Evolutionary conservation across 2,797 vertebrate genomes (phyloP), one percentile per base, ranked within the genome.

Genomic region (Diplodus sargus): DNA sequence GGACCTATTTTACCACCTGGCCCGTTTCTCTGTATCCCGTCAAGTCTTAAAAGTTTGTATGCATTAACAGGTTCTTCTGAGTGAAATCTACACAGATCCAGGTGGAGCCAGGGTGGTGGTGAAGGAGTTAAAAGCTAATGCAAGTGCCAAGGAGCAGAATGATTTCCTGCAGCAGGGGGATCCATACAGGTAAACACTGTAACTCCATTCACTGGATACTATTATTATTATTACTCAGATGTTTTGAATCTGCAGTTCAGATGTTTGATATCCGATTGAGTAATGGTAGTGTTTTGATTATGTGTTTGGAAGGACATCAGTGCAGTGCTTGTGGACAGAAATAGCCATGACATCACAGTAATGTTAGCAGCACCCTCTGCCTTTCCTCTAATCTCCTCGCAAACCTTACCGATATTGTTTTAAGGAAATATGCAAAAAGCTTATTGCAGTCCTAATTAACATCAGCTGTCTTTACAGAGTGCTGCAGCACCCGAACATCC

Each of bases 81-180:
- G 98, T 85, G 98, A 99, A 92, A 96, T 97, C 90, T 99, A 97
- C 89, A 96, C 96, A 0, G 97, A 98, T 78, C 95, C 95, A 3
- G 97, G 97, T 13, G 95, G 97, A 45, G 86, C 96, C 62, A 94
- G 97, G 89, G 97, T 97, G 0, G 94, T 99, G 66, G 97, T 99
- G 83, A 97, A 99, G 91, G 98, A 99, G 89, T 82, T 99, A 81
- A 98, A 98, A 91, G 97, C 97, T 53, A 99, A 96, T 72, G 97
- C 97, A 4, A 96, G 92, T 79, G 92, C 95, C 17, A 98, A 97
- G 93, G 97, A 99, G 54, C 97, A 98, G 84, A 98, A 97, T 28
- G 95, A 95, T 42, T 99, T 99, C 90, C 90, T 99, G 85, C 97
- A 97, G 90, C 97, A 96, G 72, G 98, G 97, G 68, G 97, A 99